Evolutionary conservation across 2,113 vertebrate genomes (phyloP).

Genomic region (Eudorcas thomsonii): DNA sequence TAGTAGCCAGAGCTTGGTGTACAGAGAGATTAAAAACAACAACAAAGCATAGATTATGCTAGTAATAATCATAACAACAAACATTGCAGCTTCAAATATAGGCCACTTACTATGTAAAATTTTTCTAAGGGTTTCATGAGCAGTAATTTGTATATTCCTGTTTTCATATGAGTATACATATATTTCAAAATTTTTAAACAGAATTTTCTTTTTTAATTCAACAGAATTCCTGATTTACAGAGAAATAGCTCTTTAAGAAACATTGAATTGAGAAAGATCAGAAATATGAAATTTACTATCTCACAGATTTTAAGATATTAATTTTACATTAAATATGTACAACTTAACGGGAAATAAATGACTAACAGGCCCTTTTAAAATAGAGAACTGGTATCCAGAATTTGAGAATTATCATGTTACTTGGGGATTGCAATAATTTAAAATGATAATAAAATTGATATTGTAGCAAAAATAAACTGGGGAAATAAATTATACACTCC

Average conservation of each 20-base stretch:
- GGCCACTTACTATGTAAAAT: background rate
- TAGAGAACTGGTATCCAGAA: background rate
- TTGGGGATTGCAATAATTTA: background rate
- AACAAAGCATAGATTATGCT: background rate
- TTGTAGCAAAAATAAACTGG: background rate
- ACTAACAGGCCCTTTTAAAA: background rate
- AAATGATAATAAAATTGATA: background rate
- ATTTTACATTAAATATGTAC: background rate
- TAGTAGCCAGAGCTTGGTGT: background rate
- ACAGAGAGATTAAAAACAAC: background rate
- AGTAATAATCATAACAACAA: background rate
- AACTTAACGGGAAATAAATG: background rate
- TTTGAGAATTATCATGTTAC: background rate
- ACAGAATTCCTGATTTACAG: slow-evolving; percentile 29
- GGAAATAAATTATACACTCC: background rate
- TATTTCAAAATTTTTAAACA: slow-evolving; percentile 39
- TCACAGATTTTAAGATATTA: background rate
- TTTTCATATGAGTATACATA: background rate
- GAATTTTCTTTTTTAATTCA: background rate
- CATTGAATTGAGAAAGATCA: background rate
- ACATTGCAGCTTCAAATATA: background rate
- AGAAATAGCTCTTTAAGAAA: slow-evolving; percentile 27
- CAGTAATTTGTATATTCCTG: no score
- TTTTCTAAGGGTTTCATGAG: background rate
- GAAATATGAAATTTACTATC: background rate